Base-by-base conservation (phyloP, 2,797 vertebrate species). In the Gephyroberyx darwinii region DNA sequence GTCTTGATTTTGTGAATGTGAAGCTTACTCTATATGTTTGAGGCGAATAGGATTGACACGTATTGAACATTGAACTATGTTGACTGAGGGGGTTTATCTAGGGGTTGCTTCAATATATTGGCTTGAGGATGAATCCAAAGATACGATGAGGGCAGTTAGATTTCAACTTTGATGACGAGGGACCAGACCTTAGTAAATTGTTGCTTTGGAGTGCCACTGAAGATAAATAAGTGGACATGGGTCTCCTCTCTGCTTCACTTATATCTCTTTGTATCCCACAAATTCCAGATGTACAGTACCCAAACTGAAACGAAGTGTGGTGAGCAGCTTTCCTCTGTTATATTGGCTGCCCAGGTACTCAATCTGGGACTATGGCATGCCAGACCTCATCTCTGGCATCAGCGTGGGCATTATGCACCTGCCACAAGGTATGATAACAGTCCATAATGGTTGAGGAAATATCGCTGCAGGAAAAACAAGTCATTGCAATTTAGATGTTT, bases 331-430 rank as follows among this genome's bases (percentile, higher is more conserved):
- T 26, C 98, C 98, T 0, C 78, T 98, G 52, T 81, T 98, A 53
- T 92, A 80, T 83, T 99, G 98, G 98, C 84, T 99, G 69, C 97
- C 97, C 16, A 95, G 93, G 41, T 99, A 99, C 84, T 96, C 95
- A 0, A 1, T 97, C 54, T 96, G 94, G 88, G 96, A 99, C 59
- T 98, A 96, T 87, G 94, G 98, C 12, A 92, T 96, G 81, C 95
- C 96, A 3, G 98, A 99, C 87, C 90, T 98, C 1, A 57, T 94
- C 43, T 95, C 97, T 0, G 98, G 98, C 60, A 94, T 99, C 82
- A 99, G 96, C 33, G 97, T 99, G 81, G 98, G 96, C 62, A 98
- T 99, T 84, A 97, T 99, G 95, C 96, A 99, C 82, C 93, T 99
- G 58, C 98, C 98, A 69, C 98, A 99, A 89, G 96, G 98, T 98